Base-by-base conservation (phyloP, 2,888 invertebrate genomes). In the Xestobium rufovillosum region DNA sequence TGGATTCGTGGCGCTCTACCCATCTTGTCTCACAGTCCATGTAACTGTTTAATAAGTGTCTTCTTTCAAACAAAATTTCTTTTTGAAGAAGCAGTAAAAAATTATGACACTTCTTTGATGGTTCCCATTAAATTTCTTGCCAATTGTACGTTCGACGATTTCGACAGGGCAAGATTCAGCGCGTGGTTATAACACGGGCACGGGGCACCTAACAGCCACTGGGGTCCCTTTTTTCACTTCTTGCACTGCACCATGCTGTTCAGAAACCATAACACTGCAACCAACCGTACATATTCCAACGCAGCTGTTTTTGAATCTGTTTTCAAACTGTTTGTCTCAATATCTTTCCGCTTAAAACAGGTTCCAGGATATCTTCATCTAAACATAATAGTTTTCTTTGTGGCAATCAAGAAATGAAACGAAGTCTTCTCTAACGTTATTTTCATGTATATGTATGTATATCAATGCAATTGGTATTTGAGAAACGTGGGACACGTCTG, bases 231-330 rank as follows among this genome's bases (percentile, higher is more conserved):
- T 51, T 27, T 38, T 37, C 14, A 56, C 32, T 46, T 53, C 47
- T 14, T 43, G 35, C 15, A 52, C 51, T 8, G 54, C 52, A 19
- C 55, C 55, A 41, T 53, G 52, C 28, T 39, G 26, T 23, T 55
- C 51, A 25, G 51, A 51, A 10, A 47, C 39, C 53, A 55, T 56
- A 17, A 53, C 52, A 14, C 49, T 48, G 42, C 54, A 57, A 38
- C 45, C 50, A 31, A 54, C 55, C 33, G 51, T 53, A 25, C 52
- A 52, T 30, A 54, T 48, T 23, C 50, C 33, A 9, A 23, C 8
- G 15, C 32, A 32, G 10, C 39, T 35, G 10, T 32, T 44, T 50
- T 25, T 42, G 26, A 23, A 42, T 42, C 4, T 49, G 38, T 45
- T 49, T 40, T 37, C 36, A 36, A 15, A 52, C 51, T 19, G 47